Conservation (phyloP, 2,797 vertebrate genomes). For the Oceanodroma leucorhoa region DNA sequence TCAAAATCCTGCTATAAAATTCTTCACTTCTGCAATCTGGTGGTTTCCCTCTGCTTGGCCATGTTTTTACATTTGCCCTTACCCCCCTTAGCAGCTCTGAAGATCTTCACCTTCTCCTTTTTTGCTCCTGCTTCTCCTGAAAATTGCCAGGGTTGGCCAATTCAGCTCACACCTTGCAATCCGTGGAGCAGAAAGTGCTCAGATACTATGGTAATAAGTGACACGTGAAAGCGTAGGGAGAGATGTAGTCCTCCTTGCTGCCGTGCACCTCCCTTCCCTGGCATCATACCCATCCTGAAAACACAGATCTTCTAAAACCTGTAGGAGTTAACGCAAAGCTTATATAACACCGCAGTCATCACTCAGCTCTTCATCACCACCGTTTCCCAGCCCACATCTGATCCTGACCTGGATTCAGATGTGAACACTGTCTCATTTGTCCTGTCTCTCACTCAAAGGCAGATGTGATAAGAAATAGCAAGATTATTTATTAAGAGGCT, state of each 20-base stretch:
- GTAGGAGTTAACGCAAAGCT: not conserved
- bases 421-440: not conserved
- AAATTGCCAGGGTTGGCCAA: not conserved
- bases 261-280: not conserved
- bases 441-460: constrained; percentile 18
- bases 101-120: not conserved
- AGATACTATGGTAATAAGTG: not conserved
- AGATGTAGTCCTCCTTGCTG: not conserved
- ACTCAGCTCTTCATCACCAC: not conserved
- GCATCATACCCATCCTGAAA: not conserved
- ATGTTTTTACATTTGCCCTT: not conserved
- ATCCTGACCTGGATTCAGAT: constrained; percentile 40
- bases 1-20: not conserved
- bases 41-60: not conserved
- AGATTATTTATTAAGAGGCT: constrained; percentile 48
- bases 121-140: not conserved
- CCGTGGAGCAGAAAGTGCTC: not conserved
- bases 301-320: not conserved
- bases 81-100: not conserved
- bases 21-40: not conserved
- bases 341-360: not conserved
- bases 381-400: not conserved
- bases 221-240: not conserved
- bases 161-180: not conserved
- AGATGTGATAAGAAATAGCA: constrained; percentile 26